Conservation (phyloP, 2,113 vertebrate species). For the Piaya cayana region DNA sequence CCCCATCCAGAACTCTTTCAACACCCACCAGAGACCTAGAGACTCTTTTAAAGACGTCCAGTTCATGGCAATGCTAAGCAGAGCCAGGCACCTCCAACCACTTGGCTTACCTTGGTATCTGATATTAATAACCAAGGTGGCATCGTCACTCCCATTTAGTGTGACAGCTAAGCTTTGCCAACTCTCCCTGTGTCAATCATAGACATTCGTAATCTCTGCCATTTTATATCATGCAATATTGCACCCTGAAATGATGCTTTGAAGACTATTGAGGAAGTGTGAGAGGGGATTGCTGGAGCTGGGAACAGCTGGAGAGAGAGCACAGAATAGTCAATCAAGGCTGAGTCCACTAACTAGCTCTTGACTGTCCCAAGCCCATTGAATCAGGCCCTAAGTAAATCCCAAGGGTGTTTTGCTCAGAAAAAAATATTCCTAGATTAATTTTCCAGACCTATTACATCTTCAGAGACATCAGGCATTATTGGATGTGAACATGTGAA, state of each 20-base stretch:
- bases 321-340: neutral
- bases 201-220: neutral
- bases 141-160: fast-evolving
- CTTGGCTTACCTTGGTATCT: neutral
- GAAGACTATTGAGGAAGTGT: neutral
- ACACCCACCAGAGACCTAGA: neutral
- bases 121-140: neutral
- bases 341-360: neutral
- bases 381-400: neutral
- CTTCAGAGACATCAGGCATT: neutral
- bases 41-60: neutral
- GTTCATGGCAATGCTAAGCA: neutral
- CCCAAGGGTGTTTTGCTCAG: neutral
- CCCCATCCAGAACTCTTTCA: neutral
- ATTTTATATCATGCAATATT: neutral
- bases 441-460: neutral
- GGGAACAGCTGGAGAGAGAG: neutral
- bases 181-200: neutral
- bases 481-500: neutral
- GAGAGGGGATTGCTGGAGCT: neutral
- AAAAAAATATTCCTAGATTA: neutral
- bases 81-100: neutral
- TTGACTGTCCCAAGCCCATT: neutral
- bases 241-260: neutral
- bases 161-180: neutral